phyloP scores from a whole-genome alignment of 1,140 invertebrate species.

The Drosophila mojavensis region DNA sequence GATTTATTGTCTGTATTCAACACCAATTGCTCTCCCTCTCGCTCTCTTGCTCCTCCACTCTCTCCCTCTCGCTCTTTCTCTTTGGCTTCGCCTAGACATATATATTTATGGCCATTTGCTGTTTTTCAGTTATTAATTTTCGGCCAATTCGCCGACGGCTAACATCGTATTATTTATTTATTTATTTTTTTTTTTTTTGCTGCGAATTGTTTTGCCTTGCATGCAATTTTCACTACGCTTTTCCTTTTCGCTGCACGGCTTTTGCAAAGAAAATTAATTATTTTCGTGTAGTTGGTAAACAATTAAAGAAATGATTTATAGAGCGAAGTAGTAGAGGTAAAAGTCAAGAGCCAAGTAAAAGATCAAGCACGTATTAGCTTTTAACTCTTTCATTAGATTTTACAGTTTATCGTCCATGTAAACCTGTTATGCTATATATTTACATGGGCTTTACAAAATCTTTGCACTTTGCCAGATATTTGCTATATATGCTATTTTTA shows the following conservation, averaged over 20 bases:
- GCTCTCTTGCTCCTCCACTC: not conserved
- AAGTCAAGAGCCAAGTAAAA: not conserved
- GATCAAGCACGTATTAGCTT: slow-evolving; percentile 5
- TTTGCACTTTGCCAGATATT: not conserved
- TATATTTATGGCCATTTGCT: slow-evolving; percentile 66
- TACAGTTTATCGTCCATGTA: not conserved
- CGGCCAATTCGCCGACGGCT: slow-evolving; percentile 19
- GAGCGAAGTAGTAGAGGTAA: not conserved
- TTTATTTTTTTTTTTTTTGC: not conserved
- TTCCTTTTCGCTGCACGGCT: slow-evolving; percentile 1
- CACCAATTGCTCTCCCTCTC: slow-evolving; percentile 16
- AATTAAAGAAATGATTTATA: not conserved
- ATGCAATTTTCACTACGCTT: slow-evolving; percentile 26
- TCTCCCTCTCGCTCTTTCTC: slow-evolving; percentile 12
- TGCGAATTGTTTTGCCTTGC: slow-evolving; percentile 29
- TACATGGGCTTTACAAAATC: slow-evolving; percentile 6
- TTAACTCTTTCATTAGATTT: slow-evolving; percentile 4
- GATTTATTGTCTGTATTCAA: slow-evolving; percentile 65
- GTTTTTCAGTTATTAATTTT: slow-evolving; percentile 69
- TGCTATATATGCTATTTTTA: slow-evolving; percentile 2
- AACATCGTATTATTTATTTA: not conserved
- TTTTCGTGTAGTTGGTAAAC: slow-evolving; percentile 15
- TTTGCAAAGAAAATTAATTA: slow-evolving; percentile 22
- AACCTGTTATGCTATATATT: slow-evolving; percentile 14
- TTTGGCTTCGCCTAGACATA: not conserved